Evolutionary conservation across 2,113 vertebrate species (phyloP), one percentile per base, ranked within the genome.

Genomic region (Fulica atra): DNA sequence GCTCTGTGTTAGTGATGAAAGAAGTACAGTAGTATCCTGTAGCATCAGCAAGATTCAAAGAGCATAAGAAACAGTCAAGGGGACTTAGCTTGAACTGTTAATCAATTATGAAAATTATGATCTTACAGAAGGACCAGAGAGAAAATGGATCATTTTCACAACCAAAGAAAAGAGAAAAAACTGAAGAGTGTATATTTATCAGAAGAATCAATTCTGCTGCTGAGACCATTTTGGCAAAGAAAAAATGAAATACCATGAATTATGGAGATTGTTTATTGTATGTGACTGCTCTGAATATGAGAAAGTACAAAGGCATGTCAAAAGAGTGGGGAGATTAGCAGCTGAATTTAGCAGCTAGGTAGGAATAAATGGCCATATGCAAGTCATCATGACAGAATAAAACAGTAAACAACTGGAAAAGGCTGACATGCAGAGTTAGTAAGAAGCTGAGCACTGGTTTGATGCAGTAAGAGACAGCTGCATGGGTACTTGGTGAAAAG

Each of bases 181-280:
- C 2, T 35, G 57, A 86, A 77, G 51, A 71, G 20, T 29, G 0
- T 51, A 12, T 66, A 40, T 81, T 93, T 82, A 80, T 76, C 33
- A 86, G 72, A 86, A 91, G 46, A 79, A 35, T 60, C 1, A 0
- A 35, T 78, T 88, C 83, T 84, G 46, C 24, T 81, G 59, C 71
- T 74, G 69, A 92, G 51, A 70, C 35, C 19, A 71, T 71, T 84
- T 93, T 92, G 48, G 44, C 89, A 92, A 36, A 38, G 83, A 86
- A 93, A 93, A 80, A 91, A 74, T 33, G 42, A 93, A 90, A 79
- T 69, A 28, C 6, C 48, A 71, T 79, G 44, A 95, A 96, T 95
- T 93, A 81, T 36, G 57, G 77, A 84, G 53, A 80, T 76, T 81
- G n/a, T 89, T 95, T 91, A 77, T 81, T 69, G 40, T 86, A 42